Evolutionary conservation across 2,888 invertebrate species (phyloP).

Genomic region (Encarsia formosa): DNA sequence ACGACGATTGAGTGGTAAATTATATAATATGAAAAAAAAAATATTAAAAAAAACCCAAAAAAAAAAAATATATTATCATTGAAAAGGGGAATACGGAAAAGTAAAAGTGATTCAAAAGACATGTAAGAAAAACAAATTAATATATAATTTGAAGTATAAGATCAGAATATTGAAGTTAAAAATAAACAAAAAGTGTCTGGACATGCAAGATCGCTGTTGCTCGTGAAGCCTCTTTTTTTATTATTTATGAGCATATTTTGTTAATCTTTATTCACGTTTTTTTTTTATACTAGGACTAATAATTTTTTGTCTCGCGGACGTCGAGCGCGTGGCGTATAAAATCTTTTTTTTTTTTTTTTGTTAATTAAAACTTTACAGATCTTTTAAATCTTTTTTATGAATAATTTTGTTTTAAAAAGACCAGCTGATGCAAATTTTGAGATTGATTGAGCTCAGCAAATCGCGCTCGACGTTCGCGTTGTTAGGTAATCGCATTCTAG

Average conservation of each 20-base stretch:
- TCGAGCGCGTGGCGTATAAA: slow-evolving; percentile 16
- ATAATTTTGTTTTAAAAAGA: too few species aligned
- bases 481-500: slow-evolving; percentile 28
- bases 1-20: too few species aligned
- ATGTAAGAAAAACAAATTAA: slow-evolving; percentile 17
- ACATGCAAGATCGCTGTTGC: slow-evolving; percentile 32
- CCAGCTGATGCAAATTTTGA: too few species aligned
- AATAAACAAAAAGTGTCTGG: slow-evolving; percentile 17
- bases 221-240: slow-evolving; percentile 42
- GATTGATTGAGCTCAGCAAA: too few species aligned
- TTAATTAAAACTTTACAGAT: too few species aligned
- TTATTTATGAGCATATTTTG: slow-evolving; percentile 48
- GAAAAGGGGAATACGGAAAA: slow-evolving; percentile 24
- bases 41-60: slow-evolving; percentile 24
- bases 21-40: too few species aligned
- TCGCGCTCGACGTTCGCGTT: slow-evolving; percentile 24
- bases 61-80: slow-evolving; percentile 29
- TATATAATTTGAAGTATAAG: background rate
- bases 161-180: slow-evolving; percentile 15
- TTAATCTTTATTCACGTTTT: slow-evolving; percentile 49
- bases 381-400: too few species aligned
- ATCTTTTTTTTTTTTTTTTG: slow-evolving; percentile 3
- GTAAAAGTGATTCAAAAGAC: background rate
- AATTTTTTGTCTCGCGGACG: slow-evolving; percentile 32
- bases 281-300: slow-evolving; percentile 41